These are phyloP conservation scores for Drosophila fuyamai DNA, from an alignment of 1,140 invertebrate species.

Conservation along the genomic window DNA sequence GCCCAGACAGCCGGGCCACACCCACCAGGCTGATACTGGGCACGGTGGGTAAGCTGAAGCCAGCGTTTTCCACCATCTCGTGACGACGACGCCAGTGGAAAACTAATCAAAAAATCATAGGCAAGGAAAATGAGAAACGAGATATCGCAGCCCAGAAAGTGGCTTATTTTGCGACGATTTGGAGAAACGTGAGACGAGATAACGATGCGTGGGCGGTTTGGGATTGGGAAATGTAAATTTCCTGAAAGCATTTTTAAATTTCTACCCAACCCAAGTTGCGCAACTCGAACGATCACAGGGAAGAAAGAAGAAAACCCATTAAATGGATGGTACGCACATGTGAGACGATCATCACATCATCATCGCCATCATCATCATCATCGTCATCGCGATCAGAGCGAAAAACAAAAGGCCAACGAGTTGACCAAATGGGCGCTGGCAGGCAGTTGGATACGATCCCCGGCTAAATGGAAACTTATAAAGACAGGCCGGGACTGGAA, in stretches of 20 bases:
- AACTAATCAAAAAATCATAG: constrained; percentile 39
- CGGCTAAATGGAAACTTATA: constrained; percentile 39
- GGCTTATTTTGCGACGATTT: constrained; percentile 41
- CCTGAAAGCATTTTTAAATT: constrained; percentile 9
- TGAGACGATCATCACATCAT: constrained; percentile 33
- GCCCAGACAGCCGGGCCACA: constrained; percentile 62
- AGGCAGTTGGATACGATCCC: constrained; percentile 19
- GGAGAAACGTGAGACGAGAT: constrained; percentile 31
- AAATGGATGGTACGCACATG: constrained; percentile 43
- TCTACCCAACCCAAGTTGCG: constrained; percentile 46
- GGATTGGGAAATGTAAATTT: constrained; percentile 58
- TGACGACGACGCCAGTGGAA: constrained; percentile 60
- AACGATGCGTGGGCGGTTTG: constrained; percentile 51
- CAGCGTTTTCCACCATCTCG: constrained; percentile 79
- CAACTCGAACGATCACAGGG: constrained; percentile 22
- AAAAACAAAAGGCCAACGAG: constrained; percentile 53
- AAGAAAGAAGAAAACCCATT: constrained; percentile 55
- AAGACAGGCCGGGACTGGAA: constrained; percentile 43
- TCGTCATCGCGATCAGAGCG: constrained; percentile 7
- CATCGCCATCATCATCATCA: constrained; percentile 9
- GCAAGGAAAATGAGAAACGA: constrained; percentile 33
- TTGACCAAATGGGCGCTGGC: constrained; percentile 38
- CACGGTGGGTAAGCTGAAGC: constrained; percentile 75
- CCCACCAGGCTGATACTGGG: constrained; percentile 72
- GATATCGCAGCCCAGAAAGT: constrained; percentile 5